Conservation (phyloP, 2,888 invertebrate genomes). For the Incurvaria masculella region DNA sequence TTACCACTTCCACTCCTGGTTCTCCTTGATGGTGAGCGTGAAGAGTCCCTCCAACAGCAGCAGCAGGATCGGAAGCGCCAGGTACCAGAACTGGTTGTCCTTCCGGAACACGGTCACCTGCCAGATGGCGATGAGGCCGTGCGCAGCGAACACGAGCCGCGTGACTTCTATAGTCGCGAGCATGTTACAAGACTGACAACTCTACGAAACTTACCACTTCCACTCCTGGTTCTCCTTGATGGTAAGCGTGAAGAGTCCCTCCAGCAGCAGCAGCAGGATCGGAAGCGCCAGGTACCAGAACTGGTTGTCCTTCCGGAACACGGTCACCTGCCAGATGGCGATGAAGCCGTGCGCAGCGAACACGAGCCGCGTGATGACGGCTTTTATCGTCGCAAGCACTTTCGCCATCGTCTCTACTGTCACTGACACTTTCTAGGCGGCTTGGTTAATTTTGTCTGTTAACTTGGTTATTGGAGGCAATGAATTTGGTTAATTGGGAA, state of each 20-base stretch:
- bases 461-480: too few relatives aligned
- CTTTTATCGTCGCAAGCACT: conserved; percentile 77
- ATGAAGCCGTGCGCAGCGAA: conserved; percentile 83
- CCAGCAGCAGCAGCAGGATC: conserved; percentile 76
- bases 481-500: too few relatives aligned
- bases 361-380: conserved; percentile 75
- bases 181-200: too few relatives aligned
- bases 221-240: conserved; percentile 92
- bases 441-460: too few relatives aligned
- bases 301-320: conserved; percentile 68
- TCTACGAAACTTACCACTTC: conserved; percentile 95
- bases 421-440: too few relatives aligned
- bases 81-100: conserved; percentile 77
- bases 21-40: conserved; percentile 85
- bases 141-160: conserved; percentile 76
- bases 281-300: conserved; percentile 91
- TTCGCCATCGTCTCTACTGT: too few relatives aligned
- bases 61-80: conserved; percentile 79
- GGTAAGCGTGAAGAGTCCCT: conserved; percentile 86
- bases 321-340: conserved; percentile 88
- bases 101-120: conserved; percentile 80
- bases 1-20: conserved; percentile 96
- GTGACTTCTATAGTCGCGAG: conserved; percentile 82
- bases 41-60: conserved; percentile 86
- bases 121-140: conserved; percentile 88